Evolutionary conservation across 2,113 vertebrate genomes (phyloP), one percentile per base, ranked within the genome.

Genomic region (Galbula dea): DNA sequence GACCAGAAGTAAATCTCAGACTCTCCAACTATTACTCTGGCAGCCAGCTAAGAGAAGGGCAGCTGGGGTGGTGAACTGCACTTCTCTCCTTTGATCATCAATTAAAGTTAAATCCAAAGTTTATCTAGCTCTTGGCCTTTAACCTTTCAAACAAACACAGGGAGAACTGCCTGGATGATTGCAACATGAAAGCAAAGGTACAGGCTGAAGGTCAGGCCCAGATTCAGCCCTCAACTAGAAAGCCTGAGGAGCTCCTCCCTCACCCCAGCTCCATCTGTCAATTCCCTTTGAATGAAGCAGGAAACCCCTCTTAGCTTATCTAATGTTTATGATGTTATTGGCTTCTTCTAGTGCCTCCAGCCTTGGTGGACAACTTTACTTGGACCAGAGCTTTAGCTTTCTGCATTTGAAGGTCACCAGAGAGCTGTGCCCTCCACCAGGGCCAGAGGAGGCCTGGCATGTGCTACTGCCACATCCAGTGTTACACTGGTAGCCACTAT

Each of bases 101-200:
- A 94, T 88, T 88, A 89, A 96, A 93, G 84, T 82, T 94, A 93
- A 95, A 94, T 75, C 93, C 87, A 69, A 91, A 91, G 96, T 93
- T 96, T 94, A 49, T 54, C 57, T 75, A 90, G 27, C 41, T 94
- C 46, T 91, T 89, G 83, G 79, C 83, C 86, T 93, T 89, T 79
- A 88, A 66, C 39, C 68, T 75, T 88, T 75, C 57, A 84, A 75
- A 93, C 87, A 96, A 96, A 95, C 79, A 90, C n/a, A 1, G 1
- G 16, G 36, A 81, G 90, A 75, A 78, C 36, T 37, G 67, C 69
- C 79, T 80, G 76, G 67, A 59, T 86, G 36, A 86, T 96, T 96
- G 92, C 95, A 90, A 90, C 94, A 96, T 29, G 85, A 62, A 93
- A 83, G 72, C 67, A 92, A 82, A 96, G 61, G 52, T 83, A 94